phyloP scores from a whole-genome alignment of 2,888 invertebrate species.

The Peribatodes rhomboidaria region DNA sequence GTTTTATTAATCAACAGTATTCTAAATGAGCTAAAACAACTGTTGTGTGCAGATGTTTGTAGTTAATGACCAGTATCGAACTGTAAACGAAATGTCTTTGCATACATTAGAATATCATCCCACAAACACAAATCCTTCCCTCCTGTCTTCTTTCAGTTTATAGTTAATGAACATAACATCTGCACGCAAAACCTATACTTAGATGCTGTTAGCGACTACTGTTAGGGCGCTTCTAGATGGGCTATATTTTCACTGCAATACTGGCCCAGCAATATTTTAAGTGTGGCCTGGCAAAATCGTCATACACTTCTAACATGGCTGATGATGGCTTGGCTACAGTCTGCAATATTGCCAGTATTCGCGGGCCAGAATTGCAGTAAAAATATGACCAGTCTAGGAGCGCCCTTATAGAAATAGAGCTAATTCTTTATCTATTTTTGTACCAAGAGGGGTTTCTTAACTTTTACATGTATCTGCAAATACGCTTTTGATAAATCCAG shows the following conservation, averaged over 20 bases:
- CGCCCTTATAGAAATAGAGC: conserved; percentile 27
- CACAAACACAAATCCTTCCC: conserved; percentile 3
- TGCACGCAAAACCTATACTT: conserved; percentile 68
- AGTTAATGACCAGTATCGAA: conserved; percentile 8
- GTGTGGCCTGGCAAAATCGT: too few relatives aligned
- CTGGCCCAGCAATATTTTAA: too few relatives aligned
- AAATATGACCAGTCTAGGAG: too few relatives aligned
- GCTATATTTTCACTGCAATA: too few relatives aligned
- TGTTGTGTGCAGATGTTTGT: conserved; percentile 64
- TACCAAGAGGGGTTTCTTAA: not conserved
- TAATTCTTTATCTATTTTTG: conserved; percentile 8
- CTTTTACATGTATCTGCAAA: not conserved
- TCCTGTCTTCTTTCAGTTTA: not conserved
- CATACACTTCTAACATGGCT: too few relatives aligned
- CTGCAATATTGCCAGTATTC: too few relatives aligned
- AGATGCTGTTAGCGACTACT: conserved; percentile 50
- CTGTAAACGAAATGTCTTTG: not conserved
- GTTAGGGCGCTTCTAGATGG: too few relatives aligned
- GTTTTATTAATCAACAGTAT: conserved; percentile 72
- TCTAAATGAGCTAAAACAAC: conserved; percentile 69
- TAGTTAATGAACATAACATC: conserved; percentile 54
- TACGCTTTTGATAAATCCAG: conserved; percentile 12
- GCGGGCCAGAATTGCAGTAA: too few relatives aligned
- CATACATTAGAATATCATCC: conserved; percentile 10
- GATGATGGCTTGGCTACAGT: too few relatives aligned